A percentile compares a stretch with the other conserved stretches of the same genome.
phyloP scores from a whole-genome alignment of 2,888 invertebrate species.

The Eledona agricola region DNA sequence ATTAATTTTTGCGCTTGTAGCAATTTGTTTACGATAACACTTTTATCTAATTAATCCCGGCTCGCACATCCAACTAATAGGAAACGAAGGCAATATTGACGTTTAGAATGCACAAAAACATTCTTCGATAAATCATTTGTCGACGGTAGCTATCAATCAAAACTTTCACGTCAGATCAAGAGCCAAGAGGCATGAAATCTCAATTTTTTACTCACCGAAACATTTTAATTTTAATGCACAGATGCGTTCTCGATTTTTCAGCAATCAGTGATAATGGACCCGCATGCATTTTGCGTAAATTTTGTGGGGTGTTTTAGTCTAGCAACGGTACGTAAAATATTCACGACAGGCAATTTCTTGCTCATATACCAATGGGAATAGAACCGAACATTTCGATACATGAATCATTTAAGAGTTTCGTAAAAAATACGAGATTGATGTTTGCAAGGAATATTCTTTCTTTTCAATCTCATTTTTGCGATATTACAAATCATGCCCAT shows the following conservation, averaged over 20 bases:
- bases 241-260: background rate
- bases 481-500: conserved; percentile 2
- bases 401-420: conserved; percentile 12
- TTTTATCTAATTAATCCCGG: conserved; percentile 16
- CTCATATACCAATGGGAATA: conserved; percentile 19
- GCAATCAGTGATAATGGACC: background rate
- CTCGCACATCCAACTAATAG: conserved; percentile 3
- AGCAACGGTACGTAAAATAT: too few species aligned
- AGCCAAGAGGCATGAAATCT: conserved; percentile 23
- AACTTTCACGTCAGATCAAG: conserved; percentile 20
- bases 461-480: background rate
- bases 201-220: conserved; percentile 14
- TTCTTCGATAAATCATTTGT: conserved; percentile 11
- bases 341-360: conserved; percentile 18
- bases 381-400: conserved; percentile 12
- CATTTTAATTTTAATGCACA: conserved; percentile 4
- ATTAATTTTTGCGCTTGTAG: too few species aligned
- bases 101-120: conserved; percentile 24
- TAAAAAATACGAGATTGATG: background rate
- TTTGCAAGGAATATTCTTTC: background rate
- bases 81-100: conserved; percentile 11
- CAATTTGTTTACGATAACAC: too few species aligned
- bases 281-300: conserved; percentile 1
- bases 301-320: conserved; percentile 1
- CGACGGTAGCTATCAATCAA: conserved; percentile 22